These are phyloP conservation scores for Amblyraja radiata DNA, from an alignment of 2,797 vertebrate genomes.

Conservation along the genomic window DNA sequence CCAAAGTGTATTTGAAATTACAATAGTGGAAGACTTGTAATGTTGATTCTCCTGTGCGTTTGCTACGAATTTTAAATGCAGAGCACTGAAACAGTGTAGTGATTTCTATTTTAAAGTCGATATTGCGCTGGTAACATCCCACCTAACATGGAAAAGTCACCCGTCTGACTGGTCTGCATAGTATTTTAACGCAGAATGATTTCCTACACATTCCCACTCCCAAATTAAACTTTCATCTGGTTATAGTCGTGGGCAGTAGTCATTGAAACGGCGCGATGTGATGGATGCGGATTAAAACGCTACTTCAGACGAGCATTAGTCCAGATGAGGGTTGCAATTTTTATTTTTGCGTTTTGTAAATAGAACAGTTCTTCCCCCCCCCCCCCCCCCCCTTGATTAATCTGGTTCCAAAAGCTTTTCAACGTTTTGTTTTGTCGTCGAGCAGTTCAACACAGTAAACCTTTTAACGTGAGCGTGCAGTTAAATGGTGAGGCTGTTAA, in stretches of 20 bases:
- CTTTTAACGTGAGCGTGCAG: neutral
- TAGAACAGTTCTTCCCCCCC: neutral
- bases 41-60: neutral
- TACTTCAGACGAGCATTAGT: neutral
- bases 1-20: too few relatives aligned
- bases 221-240: neutral
- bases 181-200: neutral
- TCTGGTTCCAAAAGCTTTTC: neutral
- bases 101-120: neutral
- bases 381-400: neutral
- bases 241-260: neutral
- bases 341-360: neutral
- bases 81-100: neutral
- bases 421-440: neutral
- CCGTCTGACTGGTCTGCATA: neutral
- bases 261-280: neutral
- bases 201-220: neutral
- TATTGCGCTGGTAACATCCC: neutral
- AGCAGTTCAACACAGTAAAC: neutral
- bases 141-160: neutral
- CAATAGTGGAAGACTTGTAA: neutral
- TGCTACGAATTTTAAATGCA: neutral
- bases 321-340: neutral
- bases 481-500: conserved; percentile 23
- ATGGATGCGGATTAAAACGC: neutral